phyloP scores from a whole-genome alignment of 1,140 invertebrate genomes.

The Heliconius hewitsoni region DNA sequence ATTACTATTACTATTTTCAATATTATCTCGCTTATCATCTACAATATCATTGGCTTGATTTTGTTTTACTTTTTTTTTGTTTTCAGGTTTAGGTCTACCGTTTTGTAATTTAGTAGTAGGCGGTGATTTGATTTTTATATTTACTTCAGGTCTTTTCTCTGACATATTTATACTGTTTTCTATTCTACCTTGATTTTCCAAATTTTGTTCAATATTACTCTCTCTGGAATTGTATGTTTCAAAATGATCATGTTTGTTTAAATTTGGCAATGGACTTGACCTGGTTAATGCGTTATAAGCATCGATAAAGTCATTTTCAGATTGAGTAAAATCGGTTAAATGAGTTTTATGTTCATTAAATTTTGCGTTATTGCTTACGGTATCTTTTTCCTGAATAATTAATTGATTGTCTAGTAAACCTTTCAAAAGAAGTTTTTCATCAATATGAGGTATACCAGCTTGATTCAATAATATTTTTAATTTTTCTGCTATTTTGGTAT shows the following conservation, averaged over 20 bases:
- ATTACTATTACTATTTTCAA: background rate
- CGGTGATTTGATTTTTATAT: background rate
- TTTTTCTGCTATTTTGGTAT: constrained; percentile 56
- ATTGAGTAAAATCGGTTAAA: constrained; percentile 61
- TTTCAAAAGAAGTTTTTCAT: constrained; percentile 61
- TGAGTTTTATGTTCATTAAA: constrained; percentile 26
- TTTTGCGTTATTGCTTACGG: background rate
- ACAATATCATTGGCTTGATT: background rate
- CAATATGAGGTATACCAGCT: constrained; percentile 57
- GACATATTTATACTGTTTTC: background rate
- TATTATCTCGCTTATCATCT: constrained; percentile 11
- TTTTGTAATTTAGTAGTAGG: background rate
- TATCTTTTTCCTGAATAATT: constrained; percentile 27
- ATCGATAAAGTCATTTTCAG: constrained; percentile 76
- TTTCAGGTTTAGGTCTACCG: constrained; percentile 5
- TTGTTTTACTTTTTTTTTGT: constrained; percentile 18
- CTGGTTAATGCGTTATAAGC: constrained; percentile 72
- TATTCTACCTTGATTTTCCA: background rate
- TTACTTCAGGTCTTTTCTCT: background rate
- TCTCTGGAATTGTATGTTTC: background rate
- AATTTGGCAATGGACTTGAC: constrained; percentile 61
- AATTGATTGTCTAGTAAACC: constrained; percentile 81
- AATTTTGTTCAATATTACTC: background rate
- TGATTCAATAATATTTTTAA: constrained; percentile 57
- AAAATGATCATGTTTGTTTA: constrained; percentile 23